Percentiles rank a stretch among this genome's conserved stretches.
Conservation (phyloP, 1,140 invertebrate genomes). For the Drosophila kanapiae region DNA sequence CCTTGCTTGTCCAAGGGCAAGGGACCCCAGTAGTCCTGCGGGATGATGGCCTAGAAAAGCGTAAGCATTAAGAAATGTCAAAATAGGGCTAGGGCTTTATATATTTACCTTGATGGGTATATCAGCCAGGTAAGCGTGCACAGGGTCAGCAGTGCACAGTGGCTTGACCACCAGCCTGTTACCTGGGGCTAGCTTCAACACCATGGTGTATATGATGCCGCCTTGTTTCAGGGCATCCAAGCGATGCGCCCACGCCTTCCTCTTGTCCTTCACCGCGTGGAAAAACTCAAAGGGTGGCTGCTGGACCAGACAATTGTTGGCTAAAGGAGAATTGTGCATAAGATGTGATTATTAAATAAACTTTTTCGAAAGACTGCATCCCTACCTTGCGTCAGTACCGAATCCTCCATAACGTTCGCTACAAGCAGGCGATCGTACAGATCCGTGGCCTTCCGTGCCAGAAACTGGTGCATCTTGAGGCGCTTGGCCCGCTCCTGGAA, state of each 20-base stretch:
- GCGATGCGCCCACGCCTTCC: constrained; percentile 57
- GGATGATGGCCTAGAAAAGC: constrained; percentile 53
- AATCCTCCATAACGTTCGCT: constrained; percentile 86
- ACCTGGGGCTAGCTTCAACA: constrained; percentile 88
- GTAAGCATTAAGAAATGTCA: too few species aligned
- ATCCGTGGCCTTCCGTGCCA: constrained; percentile 91
- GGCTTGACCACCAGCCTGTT: constrained; percentile 92
- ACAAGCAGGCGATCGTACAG: constrained; percentile 87
- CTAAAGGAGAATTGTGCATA: background rate
- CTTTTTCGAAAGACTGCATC: rapidly evolving
- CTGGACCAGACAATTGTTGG: constrained; percentile 29
- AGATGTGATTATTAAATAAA: background rate
- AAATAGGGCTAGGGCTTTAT: too few species aligned
- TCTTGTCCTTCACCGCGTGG: constrained; percentile 85
- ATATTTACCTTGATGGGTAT: constrained; percentile 91
- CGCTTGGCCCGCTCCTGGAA: constrained; percentile 93
- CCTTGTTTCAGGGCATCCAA: constrained; percentile 88
- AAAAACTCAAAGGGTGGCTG: constrained; percentile 94
- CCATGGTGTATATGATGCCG: constrained; percentile 93
- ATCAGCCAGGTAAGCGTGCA: constrained; percentile 92
- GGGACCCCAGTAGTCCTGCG: constrained; percentile 60
- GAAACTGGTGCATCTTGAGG: constrained; percentile 93
- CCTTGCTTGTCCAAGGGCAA: constrained; percentile 90
- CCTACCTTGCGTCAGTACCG: constrained; percentile 46
- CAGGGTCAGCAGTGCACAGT: constrained; percentile 92